phyloP scores from a whole-genome alignment of 1,140 invertebrate species.

The Drosophila rufa region DNA sequence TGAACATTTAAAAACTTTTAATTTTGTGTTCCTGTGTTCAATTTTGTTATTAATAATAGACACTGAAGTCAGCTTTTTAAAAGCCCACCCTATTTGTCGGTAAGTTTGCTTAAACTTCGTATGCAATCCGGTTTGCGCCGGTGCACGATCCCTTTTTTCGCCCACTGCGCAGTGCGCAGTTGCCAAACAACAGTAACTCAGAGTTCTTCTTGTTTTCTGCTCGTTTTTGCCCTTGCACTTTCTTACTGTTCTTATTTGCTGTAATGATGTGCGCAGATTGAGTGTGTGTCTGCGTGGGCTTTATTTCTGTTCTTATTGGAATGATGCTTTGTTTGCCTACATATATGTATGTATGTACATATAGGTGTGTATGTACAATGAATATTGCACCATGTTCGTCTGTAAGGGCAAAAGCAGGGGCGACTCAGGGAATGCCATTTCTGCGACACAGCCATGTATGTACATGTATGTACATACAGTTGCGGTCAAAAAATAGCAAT shows the following conservation, averaged over 20 bases:
- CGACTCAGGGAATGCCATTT: not conserved
- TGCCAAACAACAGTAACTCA: constrained; percentile 5
- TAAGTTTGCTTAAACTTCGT: not conserved
- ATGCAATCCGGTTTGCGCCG: constrained; percentile 9
- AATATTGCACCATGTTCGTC: too few species aligned
- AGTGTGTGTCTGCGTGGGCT: constrained; percentile 5
- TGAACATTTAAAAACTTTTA: constrained; percentile 1
- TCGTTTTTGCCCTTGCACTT: constrained; percentile 17
- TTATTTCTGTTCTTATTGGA: constrained; percentile 9
- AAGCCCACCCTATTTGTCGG: not conserved
- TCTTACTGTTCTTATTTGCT: constrained; percentile 11
- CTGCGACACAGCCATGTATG: not conserved
- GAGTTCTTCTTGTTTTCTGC: constrained; percentile 3
- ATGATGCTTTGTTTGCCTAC: constrained; percentile 10
- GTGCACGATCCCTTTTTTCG: constrained; percentile 16
- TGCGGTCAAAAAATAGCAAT: too few species aligned
- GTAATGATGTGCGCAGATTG: not conserved
- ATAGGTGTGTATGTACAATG: not conserved
- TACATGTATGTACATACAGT: not conserved
- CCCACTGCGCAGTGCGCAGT: constrained; percentile 17
- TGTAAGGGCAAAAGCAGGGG: not conserved
- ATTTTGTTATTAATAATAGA: not conserved
- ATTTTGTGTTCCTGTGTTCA: constrained; percentile 7
- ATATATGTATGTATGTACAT: not conserved
- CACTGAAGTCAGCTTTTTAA: not conserved